Evolutionary conservation across 2,797 vertebrate genomes (phyloP), one percentile per base, ranked within the genome.

Genomic region (Manis javanica): DNA sequence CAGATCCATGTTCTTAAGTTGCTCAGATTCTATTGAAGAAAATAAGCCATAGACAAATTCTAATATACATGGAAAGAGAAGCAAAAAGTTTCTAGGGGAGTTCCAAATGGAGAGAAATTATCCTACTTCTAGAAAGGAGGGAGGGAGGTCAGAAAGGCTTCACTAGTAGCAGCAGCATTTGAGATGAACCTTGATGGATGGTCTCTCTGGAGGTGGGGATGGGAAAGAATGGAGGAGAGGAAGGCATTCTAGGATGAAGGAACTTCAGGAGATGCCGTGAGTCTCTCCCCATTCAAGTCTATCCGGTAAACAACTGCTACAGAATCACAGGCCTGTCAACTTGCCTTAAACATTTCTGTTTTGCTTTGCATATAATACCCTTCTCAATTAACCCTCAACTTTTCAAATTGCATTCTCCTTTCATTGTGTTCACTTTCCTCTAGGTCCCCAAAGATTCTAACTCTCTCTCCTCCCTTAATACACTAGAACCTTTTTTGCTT

Each of bases 1-100:
- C 86, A 89, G 49, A 95, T 83, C 16, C 42, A 46, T 68, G 39
- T 93, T 92, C 7, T 94, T 72, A 93, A 88, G 84, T 31, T 29
- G 12, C 21, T 96, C 31, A 87, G 59, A 53, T 31, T 94, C 26
- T 68, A 69, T 13, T 84, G 69, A 68, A 42, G 51, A 46, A 86
- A 96, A 34, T n/a, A 82, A 96, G 21, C 23, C 23, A 78, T 61
- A 66, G 26, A 85, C 34, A 96, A 77, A 88, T 69, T 51, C 24
- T 72, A 82, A 92, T 71, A 46, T 63, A 85, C 10, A 85, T 29
- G 42, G 71, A 92, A 88, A 88, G 72, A 89, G 23, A 78, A 51
- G 26, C 42, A 64, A 78, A 85, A 46, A 2, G 3, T 90, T 91
- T 87, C 51, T 69, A 63, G 39, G 14, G 26, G 31, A 39, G n/a